phyloP scores from a whole-genome alignment of 2,888 invertebrate species.

The Synanthedon andrenaeformis region DNA sequence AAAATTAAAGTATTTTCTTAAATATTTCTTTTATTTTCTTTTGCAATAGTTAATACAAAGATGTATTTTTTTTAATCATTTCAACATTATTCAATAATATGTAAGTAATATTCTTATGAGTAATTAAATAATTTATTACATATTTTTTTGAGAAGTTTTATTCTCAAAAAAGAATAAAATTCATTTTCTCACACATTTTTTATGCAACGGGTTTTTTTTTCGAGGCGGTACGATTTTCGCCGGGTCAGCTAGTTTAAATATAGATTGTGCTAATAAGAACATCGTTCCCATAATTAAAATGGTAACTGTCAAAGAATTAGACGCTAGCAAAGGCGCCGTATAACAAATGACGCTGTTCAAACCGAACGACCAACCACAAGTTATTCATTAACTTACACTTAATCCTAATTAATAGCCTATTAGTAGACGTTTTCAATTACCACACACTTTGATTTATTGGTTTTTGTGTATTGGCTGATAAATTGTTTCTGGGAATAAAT shows the following conservation, averaged over 20 bases:
- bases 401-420: conserved; percentile 64
- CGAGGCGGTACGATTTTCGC: no score
- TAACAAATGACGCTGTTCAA: conserved; percentile 11
- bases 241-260: neutral
- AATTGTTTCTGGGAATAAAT: conserved; percentile 29
- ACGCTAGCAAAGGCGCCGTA: neutral
- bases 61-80: no score
- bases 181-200: no score
- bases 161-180: no score
- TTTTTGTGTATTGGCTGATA: conserved; percentile 35
- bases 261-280: neutral
- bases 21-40: no score
- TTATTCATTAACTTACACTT: conserved; percentile 48
- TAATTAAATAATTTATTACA: no score
- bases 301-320: neutral
- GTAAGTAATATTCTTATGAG: no score
- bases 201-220: no score
- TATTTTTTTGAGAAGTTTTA: no score
- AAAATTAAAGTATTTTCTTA: no score
- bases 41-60: no score
- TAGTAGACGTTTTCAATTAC: conserved; percentile 62
- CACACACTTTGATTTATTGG: conserved; percentile 50
- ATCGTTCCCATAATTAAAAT: neutral
- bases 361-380: conserved; percentile 33
- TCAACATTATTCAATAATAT: no score